Evolutionary conservation across 1,140 invertebrate species (phyloP).

Genomic region (Pseudoatta argentina): DNA sequence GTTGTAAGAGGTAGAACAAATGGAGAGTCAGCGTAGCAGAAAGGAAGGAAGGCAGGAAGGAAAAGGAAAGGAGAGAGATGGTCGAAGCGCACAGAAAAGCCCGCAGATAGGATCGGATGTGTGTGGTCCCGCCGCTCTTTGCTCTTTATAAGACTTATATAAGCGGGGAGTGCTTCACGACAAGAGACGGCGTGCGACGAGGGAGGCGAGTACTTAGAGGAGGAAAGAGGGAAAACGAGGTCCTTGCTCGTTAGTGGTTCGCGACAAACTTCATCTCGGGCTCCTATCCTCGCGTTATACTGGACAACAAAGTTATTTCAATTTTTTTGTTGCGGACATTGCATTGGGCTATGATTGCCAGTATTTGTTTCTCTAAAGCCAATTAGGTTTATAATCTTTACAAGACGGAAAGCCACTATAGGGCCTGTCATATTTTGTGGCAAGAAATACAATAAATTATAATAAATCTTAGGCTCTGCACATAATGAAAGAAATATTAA

Average conservation of each 20-base stretch:
- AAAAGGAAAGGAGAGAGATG: slow-evolving; percentile 74
- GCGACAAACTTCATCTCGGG: slow-evolving; percentile 81
- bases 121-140: slow-evolving; percentile 85
- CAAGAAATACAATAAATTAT: too few relatives aligned
- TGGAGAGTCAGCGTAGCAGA: slow-evolving; percentile 38
- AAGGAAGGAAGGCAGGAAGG: slow-evolving; percentile 65
- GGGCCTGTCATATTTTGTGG: too few relatives aligned
- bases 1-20: slow-evolving; percentile 64
- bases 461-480: too few relatives aligned
- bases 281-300: slow-evolving; percentile 4
- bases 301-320: slow-evolving; percentile 20
- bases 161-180: slow-evolving; percentile 79
- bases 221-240: slow-evolving; percentile 69
- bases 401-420: too few relatives aligned
- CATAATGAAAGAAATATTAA: too few relatives aligned
- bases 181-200: slow-evolving; percentile 45
- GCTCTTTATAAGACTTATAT: slow-evolving; percentile 86
- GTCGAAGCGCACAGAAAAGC: slow-evolving; percentile 71
- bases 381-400: neutral
- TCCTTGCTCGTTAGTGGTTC: slow-evolving; percentile 85
- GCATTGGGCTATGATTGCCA: neutral
- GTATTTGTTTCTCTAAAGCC: neutral
- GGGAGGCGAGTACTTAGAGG: slow-evolving; percentile 40
- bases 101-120: slow-evolving; percentile 85
- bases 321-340: slow-evolving; percentile 1